Percentiles rank a stretch among this genome's conserved stretches.
Evolutionary conservation across 1,140 invertebrate species (phyloP).

Genomic region (Octopus bimaculoides): DNA sequence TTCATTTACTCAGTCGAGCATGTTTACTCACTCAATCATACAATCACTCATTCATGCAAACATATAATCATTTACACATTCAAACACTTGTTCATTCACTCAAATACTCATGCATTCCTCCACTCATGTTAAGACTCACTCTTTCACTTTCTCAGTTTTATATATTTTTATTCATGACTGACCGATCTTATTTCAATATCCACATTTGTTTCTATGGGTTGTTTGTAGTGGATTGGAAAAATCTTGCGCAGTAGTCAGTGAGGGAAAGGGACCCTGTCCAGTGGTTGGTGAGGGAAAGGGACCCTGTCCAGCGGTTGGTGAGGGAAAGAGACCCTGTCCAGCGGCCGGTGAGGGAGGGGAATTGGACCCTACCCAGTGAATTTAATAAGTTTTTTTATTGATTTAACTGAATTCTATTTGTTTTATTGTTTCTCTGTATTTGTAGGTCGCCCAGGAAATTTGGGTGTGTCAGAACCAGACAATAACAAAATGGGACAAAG

Average conservation of each 20-base stretch:
- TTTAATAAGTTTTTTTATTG: neutral
- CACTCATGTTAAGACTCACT: too few species aligned
- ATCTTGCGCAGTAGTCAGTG: neutral
- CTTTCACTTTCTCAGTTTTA: too few species aligned
- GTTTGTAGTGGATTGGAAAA: neutral
- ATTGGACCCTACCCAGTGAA: neutral
- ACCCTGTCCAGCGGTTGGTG: neutral
- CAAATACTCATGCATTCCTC: too few species aligned
- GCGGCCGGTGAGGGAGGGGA: neutral
- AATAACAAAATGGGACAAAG: slow-evolving; percentile 95
- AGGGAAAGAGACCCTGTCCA: neutral
- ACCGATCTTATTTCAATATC: too few species aligned
- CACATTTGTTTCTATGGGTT: too few species aligned
- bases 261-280: neutral
- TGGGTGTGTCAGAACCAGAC: slow-evolving; percentile 98
- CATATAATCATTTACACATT: too few species aligned
- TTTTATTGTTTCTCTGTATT: slow-evolving; percentile 30
- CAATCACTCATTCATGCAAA: too few species aligned
- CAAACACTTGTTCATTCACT: too few species aligned
- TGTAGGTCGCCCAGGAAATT: slow-evolving; percentile 95
- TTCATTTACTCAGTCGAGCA: too few species aligned
- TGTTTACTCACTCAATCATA: too few species aligned
- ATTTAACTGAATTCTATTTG: neutral
- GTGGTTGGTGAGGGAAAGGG: neutral
- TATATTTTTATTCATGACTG: too few species aligned